Evolutionary conservation across 2,113 vertebrate species (phyloP).

Genomic region (Drymodes brunneopygia): DNA sequence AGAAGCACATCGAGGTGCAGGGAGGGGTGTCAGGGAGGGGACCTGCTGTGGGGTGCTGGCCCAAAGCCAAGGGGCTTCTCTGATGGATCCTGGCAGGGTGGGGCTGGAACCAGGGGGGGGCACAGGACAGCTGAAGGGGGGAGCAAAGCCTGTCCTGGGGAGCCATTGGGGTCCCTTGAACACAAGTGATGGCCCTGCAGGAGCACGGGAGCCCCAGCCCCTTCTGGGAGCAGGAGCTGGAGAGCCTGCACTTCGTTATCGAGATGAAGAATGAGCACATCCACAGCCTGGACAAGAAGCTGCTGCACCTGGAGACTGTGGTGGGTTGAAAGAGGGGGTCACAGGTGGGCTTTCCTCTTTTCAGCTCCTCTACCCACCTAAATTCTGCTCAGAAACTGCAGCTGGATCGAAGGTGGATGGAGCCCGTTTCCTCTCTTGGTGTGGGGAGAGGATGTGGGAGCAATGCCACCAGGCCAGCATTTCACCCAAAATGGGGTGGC

Average conservation of each 20-base stretch:
- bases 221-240: constrained; percentile 95
- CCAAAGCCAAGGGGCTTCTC: background rate
- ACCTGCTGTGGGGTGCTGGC: background rate
- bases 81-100: background rate
- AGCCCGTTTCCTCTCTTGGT: background rate
- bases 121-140: background rate
- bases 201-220: constrained; percentile 85
- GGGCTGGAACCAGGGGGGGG: background rate
- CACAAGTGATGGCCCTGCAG: constrained; percentile 52
- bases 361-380: background rate
- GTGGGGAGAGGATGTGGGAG: rapidly evolving
- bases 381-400: background rate
- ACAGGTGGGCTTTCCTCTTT: background rate
- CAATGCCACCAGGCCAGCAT: background rate
- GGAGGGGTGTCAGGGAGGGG: background rate
- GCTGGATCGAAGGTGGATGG: background rate
- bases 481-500: background rate
- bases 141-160: background rate
- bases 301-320: constrained; percentile 80
- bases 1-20: constrained; percentile 67
- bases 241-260: constrained; percentile 92
- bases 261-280: constrained; percentile 91
- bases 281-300: constrained; percentile 78
- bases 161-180: background rate
- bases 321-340: constrained; percentile 55